These are phyloP conservation scores for Metaphire vulgaris DNA, from an alignment of 1,140 invertebrate genomes.

Conservation along the genomic window DNA sequence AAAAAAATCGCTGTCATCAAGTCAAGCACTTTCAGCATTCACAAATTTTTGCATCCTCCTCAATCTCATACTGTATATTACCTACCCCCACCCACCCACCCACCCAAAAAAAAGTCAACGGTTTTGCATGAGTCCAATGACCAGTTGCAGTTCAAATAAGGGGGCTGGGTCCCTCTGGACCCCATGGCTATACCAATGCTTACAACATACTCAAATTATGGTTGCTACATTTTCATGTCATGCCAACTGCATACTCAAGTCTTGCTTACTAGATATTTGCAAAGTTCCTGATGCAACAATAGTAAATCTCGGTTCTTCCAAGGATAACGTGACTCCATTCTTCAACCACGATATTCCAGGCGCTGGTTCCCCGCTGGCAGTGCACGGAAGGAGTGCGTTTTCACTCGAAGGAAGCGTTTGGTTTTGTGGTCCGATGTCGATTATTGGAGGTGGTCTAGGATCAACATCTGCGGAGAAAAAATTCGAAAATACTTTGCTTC, in stretches of 20 bases:
- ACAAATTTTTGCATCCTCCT: no score
- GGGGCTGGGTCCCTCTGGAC: not conserved
- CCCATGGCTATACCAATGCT: no score
- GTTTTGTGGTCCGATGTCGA: slow-evolving; percentile 79
- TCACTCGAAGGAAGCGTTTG: slow-evolving; percentile 77
- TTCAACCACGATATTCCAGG: slow-evolving; percentile 71
- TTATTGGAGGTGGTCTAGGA: slow-evolving; percentile 67
- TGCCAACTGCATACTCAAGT: no score
- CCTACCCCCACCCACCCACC: no score
- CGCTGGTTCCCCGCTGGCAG: slow-evolving; percentile 63
- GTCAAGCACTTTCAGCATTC: no score
- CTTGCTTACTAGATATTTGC: slow-evolving; percentile 66
- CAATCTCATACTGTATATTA: no score
- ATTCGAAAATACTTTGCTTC: no score
- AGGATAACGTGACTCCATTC: slow-evolving; percentile 60
- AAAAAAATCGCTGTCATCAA: no score
- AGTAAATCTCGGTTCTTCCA: slow-evolving; percentile 57
- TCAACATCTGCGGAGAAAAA: slow-evolving; percentile 22
- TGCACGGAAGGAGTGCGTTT: slow-evolving; percentile 72
- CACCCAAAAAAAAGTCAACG: slow-evolving; percentile 35
- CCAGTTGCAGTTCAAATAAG: not conserved
- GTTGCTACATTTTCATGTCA: no score
- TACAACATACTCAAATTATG: no score
- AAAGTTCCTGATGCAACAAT: slow-evolving; percentile 65
- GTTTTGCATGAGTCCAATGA: not conserved